Evolutionary conservation across 2,797 vertebrate genomes (phyloP), one percentile per base, ranked within the genome.

Genomic region (Sebastes hopkinsi): DNA sequence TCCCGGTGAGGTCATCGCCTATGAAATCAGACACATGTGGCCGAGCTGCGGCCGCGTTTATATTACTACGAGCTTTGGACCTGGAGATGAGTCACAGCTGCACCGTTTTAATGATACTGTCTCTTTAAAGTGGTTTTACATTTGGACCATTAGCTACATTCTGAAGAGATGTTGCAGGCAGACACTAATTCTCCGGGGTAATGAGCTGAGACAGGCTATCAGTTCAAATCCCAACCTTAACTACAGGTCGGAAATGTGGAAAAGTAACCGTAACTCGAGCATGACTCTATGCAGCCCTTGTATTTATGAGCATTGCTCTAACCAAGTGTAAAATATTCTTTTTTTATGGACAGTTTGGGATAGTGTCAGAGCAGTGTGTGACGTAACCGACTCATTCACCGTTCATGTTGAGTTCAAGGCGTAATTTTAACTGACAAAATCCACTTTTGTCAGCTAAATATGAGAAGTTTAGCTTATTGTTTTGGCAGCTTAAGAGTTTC

Each of bases 71-170:
- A 61, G 36, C 36, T 38, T 8, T 22, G 14, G 34, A 62, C 22
- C 14, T 67, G 38, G 54, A 68, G 42, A 27, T 72, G 32, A 75
- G 61, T 62, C 77, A 61, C 59, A 79, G 58, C 70, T 30, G 70
- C 30, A 22, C 10, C 4, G 12, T 59, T 34, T 52, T 38, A 67
- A 62, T 20, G 22, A 58, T 20, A 3, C 69, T 18, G n/a, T 18
- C 27, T 30, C 27, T 34, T 34, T 8, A 54, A 56, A 64, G 22
- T 13, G 18, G 29, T 72, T 30, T 56, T 34, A 46, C 29, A 7
- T 38, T 23, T 66, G 54, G 55, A 72, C 23, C 25, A 72, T 72
- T 34, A 36, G 61, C 61, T 23, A 6, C 55, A 32, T 18, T 66
- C 38, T n/a, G 27, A 67, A 42, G 30, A n/a, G 10, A 18, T 34